Evolutionary conservation across 2,113 vertebrate genomes (phyloP).

Genomic region (Plotosus lineatus): DNA sequence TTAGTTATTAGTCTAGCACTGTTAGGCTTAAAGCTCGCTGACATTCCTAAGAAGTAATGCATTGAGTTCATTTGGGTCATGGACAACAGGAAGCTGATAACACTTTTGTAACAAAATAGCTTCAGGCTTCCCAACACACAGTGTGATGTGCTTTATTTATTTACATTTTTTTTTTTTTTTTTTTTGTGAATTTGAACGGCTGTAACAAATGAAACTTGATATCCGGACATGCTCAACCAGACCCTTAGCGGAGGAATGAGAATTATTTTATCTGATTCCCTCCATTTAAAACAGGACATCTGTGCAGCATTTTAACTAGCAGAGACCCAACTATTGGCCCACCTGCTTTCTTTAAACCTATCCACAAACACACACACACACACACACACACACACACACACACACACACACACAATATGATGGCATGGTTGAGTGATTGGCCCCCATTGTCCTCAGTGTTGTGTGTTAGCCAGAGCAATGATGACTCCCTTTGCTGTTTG

Average conservation of each 20-base stretch:
- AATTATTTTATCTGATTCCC: not conserved
- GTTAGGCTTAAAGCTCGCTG: not conserved
- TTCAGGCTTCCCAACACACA: constrained; percentile 23
- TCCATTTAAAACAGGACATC: not conserved
- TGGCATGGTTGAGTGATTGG: constrained; percentile 54
- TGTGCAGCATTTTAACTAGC: constrained; percentile 35
- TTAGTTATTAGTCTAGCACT: constrained; percentile 4
- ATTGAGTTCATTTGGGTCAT: constrained; percentile 23
- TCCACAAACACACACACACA: constrained; percentile 31
- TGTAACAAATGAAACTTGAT: not conserved
- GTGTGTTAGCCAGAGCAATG: constrained; percentile 59
- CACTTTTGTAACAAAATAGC: constrained; percentile 27
- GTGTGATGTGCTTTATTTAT: not conserved
- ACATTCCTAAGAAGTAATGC: constrained; percentile 30
- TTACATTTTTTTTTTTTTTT: not conserved
- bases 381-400: constrained; percentile 33
- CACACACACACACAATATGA: constrained; percentile 40
- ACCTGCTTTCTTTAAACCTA: constrained; percentile 32
- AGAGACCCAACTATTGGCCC: constrained; percentile 14
- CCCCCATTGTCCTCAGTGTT: constrained; percentile 63
- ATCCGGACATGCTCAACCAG: not conserved
- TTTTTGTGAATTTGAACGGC: constrained; percentile 1
- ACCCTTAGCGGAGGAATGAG: too few species aligned
- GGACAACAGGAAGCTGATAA: constrained; percentile 35
- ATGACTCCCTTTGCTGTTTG: constrained; percentile 53